phyloP scores from a whole-genome alignment of 2,113 vertebrate species.

The Upupa epops region DNA sequence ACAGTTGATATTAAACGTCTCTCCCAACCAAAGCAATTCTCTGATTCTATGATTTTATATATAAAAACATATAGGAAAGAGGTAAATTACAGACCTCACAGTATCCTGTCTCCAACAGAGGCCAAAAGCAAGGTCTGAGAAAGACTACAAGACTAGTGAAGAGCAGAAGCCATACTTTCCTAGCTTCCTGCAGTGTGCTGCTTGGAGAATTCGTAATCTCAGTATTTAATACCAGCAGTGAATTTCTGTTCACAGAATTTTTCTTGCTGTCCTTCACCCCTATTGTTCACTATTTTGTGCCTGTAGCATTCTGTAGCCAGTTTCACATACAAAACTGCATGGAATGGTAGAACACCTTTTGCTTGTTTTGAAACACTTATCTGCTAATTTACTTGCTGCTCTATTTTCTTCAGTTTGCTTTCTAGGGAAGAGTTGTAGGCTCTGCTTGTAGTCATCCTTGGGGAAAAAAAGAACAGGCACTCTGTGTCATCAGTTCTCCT shows the following conservation, averaged over 20 bases:
- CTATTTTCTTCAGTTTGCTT: not conserved
- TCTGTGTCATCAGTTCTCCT: not conserved
- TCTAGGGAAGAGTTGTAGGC: not conserved
- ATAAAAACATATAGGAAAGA: not conserved
- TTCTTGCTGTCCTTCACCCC: not conserved
- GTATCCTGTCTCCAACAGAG: not conserved
- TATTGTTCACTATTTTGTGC: not conserved
- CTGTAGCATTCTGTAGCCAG: accelerated
- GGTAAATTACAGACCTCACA: not conserved
- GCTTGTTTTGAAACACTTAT: not conserved
- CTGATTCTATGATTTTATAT: no score
- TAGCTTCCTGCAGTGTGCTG: not conserved
- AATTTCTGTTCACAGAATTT: not conserved
- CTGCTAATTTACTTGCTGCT: not conserved
- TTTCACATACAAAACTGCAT: not conserved
- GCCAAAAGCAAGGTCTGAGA: not conserved
- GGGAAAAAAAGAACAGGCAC: not conserved
- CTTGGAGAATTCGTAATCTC: not conserved
- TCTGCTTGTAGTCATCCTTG: not conserved
- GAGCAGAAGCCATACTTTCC: not conserved
- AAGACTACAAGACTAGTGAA: not conserved
- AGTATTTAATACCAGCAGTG: not conserved
- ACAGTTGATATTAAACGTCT: no score
- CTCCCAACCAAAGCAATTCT: no score
- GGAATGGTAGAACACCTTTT: not conserved